phyloP scores from a whole-genome alignment of 2,113 vertebrate species.

The Eulacestoma nigropectus region DNA sequence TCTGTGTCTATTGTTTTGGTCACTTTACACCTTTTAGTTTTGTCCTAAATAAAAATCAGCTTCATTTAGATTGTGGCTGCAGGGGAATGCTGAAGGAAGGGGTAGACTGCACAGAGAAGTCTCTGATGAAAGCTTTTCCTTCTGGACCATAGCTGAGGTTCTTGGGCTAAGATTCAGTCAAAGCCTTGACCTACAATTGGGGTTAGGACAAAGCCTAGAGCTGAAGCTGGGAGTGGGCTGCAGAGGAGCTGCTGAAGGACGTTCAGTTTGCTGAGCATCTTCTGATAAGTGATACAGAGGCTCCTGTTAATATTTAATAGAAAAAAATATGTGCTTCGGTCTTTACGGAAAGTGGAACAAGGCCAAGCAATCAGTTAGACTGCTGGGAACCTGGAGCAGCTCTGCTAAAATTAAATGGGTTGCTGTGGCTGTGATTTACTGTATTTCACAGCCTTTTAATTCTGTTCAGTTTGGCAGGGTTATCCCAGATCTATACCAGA shows the following conservation, averaged over 20 bases:
- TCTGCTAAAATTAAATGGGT: slow-evolving; percentile 24
- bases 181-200: neutral
- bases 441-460: slow-evolving; percentile 32
- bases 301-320: neutral
- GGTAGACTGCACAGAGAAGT: neutral
- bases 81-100: neutral
- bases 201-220: neutral
- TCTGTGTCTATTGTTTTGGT: neutral
- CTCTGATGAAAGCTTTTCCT: neutral
- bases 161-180: neutral
- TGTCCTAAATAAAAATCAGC: neutral
- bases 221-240: neutral
- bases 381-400: neutral
- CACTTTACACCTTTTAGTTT: neutral
- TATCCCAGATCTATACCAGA: neutral
- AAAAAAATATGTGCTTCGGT: neutral
- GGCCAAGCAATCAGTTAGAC: slow-evolving; percentile 38
- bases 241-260: neutral
- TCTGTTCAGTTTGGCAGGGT: slow-evolving; percentile 4
- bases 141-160: neutral
- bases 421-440: slow-evolving; percentile 22
- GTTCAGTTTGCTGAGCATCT: neutral
- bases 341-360: slow-evolving; percentile 30
- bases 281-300: neutral
- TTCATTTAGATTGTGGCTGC: neutral